Base-by-base conservation (phyloP, 1,140 invertebrate genomes). In the Anastatus disparis region DNA sequence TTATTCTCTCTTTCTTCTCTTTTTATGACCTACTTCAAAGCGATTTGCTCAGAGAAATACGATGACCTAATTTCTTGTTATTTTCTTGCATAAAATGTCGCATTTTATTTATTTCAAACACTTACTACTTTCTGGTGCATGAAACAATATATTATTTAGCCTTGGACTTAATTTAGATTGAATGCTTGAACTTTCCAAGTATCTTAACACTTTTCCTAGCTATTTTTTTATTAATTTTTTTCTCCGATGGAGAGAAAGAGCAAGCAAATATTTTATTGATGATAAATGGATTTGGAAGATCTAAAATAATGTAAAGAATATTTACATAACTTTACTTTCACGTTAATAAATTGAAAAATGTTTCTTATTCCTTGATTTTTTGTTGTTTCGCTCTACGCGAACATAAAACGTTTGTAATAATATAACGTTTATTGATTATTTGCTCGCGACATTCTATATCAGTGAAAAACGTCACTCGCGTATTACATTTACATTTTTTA, bases 111-210 rank as follows among this genome's bases (percentile, higher is more conserved):
- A 42, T 53, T 61, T 69, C 66, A 68, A 68, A 59, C 55, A 59
- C 31, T 46, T 29, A 53, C 46, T 69, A 61, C 66, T 58, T 69
- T 69, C 56, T 53, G 46, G 31, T 44, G 22, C 35, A 59, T 31
- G 35, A 42, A 61, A 69, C 56, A 61, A 69, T 61, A 42, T 69
- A 61, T 69, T 61, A 69, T 69, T 69, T 61, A 69, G 56, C 66
- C 46, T 69, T 69, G 56, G 44, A 61, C 46, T 69, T 69, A 69
- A 69, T 69, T 69, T 69, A 69, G 66, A 69, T 69, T 31, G 44
- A 69, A 69, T 31, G 56, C 46, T 40, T 38, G 22, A 52, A 68
- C 55, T 68, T 68, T 48, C 44, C 27, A n/a, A 27, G 55, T 50
- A n/a, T 27, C 55, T 65, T 38, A n/a, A 13, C 50, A 27, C 46